Conservation (phyloP, 2,888 invertebrate genomes). For the Polyommatus iphigenia region DNA sequence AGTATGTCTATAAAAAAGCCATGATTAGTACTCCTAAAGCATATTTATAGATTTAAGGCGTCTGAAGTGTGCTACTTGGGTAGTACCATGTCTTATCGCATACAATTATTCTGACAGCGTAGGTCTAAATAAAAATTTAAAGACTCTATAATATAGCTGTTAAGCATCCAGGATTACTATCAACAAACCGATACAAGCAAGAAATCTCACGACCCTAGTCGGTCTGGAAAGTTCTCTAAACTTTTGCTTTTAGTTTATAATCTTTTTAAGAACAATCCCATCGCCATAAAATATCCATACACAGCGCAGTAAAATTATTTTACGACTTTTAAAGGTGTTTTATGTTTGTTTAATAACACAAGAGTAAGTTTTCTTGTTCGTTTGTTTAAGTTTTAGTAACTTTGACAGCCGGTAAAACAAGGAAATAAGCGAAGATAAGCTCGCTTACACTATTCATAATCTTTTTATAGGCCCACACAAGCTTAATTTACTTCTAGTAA, state of each 20-base stretch:
- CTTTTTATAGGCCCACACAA: constrained; percentile 16
- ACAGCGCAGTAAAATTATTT: constrained; percentile 4
- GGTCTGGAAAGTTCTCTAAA: neutral
- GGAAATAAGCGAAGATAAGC: neutral
- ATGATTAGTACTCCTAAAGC: no score
- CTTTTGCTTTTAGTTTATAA: neutral
- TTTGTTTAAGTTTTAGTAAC: constrained; percentile 8
- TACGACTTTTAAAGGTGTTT: constrained; percentile 28
- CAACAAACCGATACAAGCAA: neutral
- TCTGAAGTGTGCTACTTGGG: no score
- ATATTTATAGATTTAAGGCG: no score
- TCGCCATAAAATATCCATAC: neutral
- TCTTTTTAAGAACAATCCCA: constrained; percentile 9
- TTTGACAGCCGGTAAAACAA: constrained; percentile 10
- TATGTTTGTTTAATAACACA: constrained; percentile 31
- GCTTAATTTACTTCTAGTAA: neutral
- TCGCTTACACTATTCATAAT: neutral
- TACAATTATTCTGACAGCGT: no score
- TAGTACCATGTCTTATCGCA: no score
- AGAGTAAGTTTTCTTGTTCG: constrained; percentile 33
- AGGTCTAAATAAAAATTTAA: no score
- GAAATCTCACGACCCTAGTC: neutral
- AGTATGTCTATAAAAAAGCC: no score
- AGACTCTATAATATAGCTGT: no score
- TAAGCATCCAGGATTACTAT: neutral